These are phyloP conservation scores for Drosophila melanica DNA, from an alignment of 1,140 invertebrate genomes.

Conservation along the genomic window DNA sequence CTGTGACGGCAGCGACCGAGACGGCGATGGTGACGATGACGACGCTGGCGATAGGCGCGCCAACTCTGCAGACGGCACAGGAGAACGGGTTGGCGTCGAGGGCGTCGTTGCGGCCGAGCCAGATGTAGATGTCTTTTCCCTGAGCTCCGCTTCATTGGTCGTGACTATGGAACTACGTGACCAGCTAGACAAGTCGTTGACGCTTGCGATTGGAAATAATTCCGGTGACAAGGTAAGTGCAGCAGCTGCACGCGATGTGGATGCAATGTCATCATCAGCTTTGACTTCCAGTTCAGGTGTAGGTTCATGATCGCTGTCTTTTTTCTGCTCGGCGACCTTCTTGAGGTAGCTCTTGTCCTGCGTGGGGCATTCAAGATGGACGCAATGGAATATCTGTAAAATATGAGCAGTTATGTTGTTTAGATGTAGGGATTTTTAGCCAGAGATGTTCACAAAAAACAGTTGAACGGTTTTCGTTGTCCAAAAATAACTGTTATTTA, in stretches of 20 bases:
- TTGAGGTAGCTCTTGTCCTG: slow-evolving; percentile 84
- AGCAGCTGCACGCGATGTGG: slow-evolving; percentile 47
- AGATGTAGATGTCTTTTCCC: too few species aligned
- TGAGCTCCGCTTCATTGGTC: neutral
- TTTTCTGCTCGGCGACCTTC: slow-evolving; percentile 50
- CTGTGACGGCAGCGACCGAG: neutral
- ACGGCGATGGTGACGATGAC: neutral
- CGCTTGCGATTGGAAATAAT: neutral
- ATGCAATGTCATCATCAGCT: slow-evolving; percentile 40
- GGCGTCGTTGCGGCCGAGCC: too few species aligned
- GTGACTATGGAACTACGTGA: neutral
- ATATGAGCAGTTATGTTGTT: slow-evolving; percentile 4
- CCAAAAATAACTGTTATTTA: too few species aligned
- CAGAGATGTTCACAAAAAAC: too few species aligned
- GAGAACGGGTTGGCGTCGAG: too few species aligned
- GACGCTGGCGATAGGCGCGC: too few species aligned
- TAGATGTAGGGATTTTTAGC: too few species aligned
- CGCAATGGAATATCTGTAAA: slow-evolving; percentile 96
- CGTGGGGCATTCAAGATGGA: slow-evolving; percentile 98
- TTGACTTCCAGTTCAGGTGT: neutral
- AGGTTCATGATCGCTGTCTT: slow-evolving; percentile 13
- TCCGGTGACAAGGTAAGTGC: slow-evolving; percentile 9
- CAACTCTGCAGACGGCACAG: too few species aligned
- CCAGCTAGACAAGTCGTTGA: slow-evolving; percentile 10
- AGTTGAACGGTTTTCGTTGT: too few species aligned